phyloP scores from a whole-genome alignment of 2,888 invertebrate genomes.

The Hetaerina titia region DNA sequence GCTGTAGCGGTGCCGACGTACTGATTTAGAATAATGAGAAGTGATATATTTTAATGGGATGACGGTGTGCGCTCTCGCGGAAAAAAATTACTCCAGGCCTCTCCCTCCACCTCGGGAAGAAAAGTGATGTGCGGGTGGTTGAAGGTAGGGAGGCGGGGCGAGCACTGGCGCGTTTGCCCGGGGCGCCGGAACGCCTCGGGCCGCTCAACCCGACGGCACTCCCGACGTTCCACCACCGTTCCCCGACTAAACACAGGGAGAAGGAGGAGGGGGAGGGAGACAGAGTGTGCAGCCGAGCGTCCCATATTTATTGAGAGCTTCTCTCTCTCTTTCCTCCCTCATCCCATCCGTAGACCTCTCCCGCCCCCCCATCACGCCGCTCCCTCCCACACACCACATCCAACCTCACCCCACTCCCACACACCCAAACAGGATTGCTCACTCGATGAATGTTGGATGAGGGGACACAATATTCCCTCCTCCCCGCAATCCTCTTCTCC shows the following conservation, averaged over 20 bases:
- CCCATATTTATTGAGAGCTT: constrained; percentile 25
- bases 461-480: constrained; percentile 30
- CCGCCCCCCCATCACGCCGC: not conserved
- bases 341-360: not conserved
- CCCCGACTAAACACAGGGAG: constrained; percentile 30
- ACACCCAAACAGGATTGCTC: constrained; percentile 36
- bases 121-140: not conserved
- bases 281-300: constrained; percentile 20
- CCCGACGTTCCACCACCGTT: not conserved
- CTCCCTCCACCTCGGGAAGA: not conserved
- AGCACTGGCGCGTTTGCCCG: constrained; percentile 10
- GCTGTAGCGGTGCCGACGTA: not conserved
- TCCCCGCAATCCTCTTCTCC: not conserved
- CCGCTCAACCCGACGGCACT: not conserved
- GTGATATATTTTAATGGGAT: not conserved
- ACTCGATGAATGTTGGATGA: constrained; percentile 66
- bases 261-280: not conserved
- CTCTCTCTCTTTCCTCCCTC: not conserved
- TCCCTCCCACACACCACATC: not conserved
- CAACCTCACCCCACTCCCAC: not conserved
- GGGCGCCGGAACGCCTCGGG: not conserved
- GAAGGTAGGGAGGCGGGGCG: not conserved
- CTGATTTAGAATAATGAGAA: not conserved
- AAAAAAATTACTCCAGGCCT: not conserved
- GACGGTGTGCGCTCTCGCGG: not conserved